A percentile compares a stretch with the other conserved stretches of the same genome.
These are phyloP conservation scores for Mesoclemmys tuberculata DNA, from an alignment of 2,113 vertebrate species.

Conservation along the genomic window DNA sequence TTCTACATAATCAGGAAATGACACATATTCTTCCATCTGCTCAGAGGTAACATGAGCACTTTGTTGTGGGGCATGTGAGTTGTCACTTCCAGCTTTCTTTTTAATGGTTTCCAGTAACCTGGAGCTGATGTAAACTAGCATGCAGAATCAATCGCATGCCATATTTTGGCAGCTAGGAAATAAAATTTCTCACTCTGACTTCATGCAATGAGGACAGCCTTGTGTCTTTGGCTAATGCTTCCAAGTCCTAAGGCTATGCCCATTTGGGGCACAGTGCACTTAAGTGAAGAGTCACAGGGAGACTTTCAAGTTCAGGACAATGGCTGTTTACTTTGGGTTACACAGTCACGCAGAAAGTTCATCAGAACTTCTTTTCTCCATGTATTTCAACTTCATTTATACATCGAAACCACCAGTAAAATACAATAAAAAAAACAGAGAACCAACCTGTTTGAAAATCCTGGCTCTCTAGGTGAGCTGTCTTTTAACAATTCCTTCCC, in stretches of 20 bases:
- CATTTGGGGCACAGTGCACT: neutral
- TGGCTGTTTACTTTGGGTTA: neutral
- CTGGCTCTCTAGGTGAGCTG: neutral
- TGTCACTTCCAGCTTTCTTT: constrained; percentile 20
- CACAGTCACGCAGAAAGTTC: neutral
- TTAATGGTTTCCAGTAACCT: constrained; percentile 26
- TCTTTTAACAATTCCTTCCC: neutral
- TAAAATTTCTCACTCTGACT: neutral
- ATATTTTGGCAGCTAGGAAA: neutral
- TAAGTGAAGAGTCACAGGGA: neutral
- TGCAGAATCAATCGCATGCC: fast-evolving
- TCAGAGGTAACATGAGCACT: neutral
- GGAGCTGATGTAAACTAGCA: fast-evolving
- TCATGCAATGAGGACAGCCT: neutral
- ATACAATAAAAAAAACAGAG: neutral
- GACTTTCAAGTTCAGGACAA: neutral
- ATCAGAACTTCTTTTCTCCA: neutral
- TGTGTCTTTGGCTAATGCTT: neutral
- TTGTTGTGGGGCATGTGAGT: neutral
- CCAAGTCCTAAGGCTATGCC: neutral
- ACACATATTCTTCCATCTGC: too few species aligned
- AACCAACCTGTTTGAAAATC: neutral
- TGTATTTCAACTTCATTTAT: neutral
- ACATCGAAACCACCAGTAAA: neutral
- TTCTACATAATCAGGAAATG: too few species aligned